Base-by-base conservation (phyloP, 2,888 invertebrate genomes). In the Achlya flavicornis region DNA sequence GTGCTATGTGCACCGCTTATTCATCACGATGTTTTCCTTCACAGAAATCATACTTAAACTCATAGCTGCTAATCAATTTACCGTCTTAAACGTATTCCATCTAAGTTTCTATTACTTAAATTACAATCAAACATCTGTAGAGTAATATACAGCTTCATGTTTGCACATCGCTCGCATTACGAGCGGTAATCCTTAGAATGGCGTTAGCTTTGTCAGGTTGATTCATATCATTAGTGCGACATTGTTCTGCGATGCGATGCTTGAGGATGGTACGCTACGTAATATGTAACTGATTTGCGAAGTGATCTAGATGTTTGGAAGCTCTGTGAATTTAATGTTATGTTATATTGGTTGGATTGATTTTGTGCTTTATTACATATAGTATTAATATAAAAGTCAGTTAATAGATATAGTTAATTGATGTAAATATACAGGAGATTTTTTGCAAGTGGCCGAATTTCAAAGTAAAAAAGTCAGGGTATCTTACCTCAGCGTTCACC, bases 181-280 rank as follows among this genome's bases (percentile, higher is more conserved):
- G 10, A 7, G 7, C 53, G 1, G 19, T 53, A 46, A 53, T 53
- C 53, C 53, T 19, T 53, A 19, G 53, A 53, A 53, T 53, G 19
- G 53, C 10, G 19, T 19, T 19, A 53, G 53, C 53, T 53, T 19
- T 10, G 53, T 53, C 53, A 53, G 53, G 10, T 53, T 53, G 53
- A 53, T 53, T 53, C 53, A n/a, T 53, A 53, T 53, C 53, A 53
- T 53, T 53, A 53, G 53, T 53, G 53, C 53, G 53, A 19, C 53
- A 53, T 53, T 53, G 53, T 53, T 53, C 53, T 7, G 10, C 5
- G 19, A 53, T 10, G 53, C 53, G 8, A 19, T 10, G 53, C 53
- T 53, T n/a, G 53, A 19, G n/a, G n/a, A 46, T 6, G 46, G n/a
- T 1, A 19, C 3, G 16, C 19, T 16, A 19, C 4, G 16, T 53